Evolutionary conservation across 2,113 vertebrate species (phyloP), one percentile per base, ranked within the genome.

Genomic region (Corythoichthys haematopterus): DNA sequence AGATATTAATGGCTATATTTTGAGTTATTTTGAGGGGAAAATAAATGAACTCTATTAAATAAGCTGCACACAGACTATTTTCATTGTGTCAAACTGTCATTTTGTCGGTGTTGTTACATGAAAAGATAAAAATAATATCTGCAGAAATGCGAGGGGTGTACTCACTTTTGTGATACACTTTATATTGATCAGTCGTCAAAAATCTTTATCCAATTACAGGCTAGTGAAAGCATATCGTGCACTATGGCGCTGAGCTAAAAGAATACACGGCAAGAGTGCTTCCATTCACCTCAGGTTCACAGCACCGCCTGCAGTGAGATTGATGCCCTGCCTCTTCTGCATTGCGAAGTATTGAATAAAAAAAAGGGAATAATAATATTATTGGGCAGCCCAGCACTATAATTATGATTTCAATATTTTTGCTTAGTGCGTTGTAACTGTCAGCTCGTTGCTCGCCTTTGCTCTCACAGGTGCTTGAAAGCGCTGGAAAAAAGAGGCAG

Each of bases 281-380:
- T 70, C 60, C 75, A 85, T 86, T 85, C 85, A 85, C 80, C 84
- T 80, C 83, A 66, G 77, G 85, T 87, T 88, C 87, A 84, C 33
- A 14, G 35, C 55, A 15, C 68, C 82, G 84, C 77, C 74, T 70
- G 64, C 72, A 72, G 70, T 52, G 33, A 75, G 82, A 82, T 20
- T 87, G 85, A 88, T 84, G 80, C 78, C 71, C 80, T 74, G 79
- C 69, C 77, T 80, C 63, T 69, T 38, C 67, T 2, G 11, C 77
- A 79, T 80, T 83, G 74, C 82, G 68, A 79, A 80, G 76, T 80
- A 82, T 84, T 69, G 80, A 46, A 46, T 46, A 46, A 46, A 10
- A 46, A 55, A 11, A 55, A 55, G 10, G 20, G 20, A 43, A 40
- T 43, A 43, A n/a, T 16, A 16, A 38, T 43, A 60, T 20, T 35